Percentiles rank a stretch among this genome's conserved stretches.
These are phyloP conservation scores for Zosterops pallidus DNA, from an alignment of 2,113 vertebrate species.

Conservation along the genomic window DNA sequence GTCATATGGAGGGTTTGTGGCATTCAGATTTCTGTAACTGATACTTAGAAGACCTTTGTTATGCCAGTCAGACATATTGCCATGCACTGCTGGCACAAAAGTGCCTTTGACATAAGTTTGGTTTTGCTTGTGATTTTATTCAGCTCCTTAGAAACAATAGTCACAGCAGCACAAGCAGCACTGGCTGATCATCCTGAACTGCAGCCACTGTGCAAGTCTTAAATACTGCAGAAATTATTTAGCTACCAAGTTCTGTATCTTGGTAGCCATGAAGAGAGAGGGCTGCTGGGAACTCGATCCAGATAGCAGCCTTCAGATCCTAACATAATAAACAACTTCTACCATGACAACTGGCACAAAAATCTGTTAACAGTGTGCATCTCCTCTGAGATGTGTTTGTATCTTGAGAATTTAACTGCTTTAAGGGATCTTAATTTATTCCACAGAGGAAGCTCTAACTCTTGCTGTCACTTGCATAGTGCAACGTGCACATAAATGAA, in stretches of 20 bases:
- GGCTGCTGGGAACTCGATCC: neutral
- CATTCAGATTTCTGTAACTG: neutral
- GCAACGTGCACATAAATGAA: neutral
- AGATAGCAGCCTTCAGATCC: neutral
- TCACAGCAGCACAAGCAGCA: neutral
- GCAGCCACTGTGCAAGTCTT: neutral
- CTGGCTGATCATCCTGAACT: neutral
- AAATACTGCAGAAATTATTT: neutral
- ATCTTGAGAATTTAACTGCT: neutral
- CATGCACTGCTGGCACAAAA: neutral
- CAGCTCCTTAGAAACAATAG: neutral
- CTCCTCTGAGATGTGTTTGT: neutral
- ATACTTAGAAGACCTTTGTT: neutral
- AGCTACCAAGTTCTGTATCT: neutral
- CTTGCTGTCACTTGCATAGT: neutral
- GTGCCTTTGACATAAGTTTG: neutral
- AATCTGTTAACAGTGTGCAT: neutral
- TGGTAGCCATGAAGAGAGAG: neutral
- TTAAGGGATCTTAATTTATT: neutral
- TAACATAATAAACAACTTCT: neutral
- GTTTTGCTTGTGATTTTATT: neutral
- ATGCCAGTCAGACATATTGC: neutral
- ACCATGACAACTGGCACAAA: neutral
- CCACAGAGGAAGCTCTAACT: neutral
- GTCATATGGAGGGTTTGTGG: neutral